These are phyloP conservation scores for Amphipyra berbera DNA, from an alignment of 2,888 invertebrate species.

Conservation along the genomic window DNA sequence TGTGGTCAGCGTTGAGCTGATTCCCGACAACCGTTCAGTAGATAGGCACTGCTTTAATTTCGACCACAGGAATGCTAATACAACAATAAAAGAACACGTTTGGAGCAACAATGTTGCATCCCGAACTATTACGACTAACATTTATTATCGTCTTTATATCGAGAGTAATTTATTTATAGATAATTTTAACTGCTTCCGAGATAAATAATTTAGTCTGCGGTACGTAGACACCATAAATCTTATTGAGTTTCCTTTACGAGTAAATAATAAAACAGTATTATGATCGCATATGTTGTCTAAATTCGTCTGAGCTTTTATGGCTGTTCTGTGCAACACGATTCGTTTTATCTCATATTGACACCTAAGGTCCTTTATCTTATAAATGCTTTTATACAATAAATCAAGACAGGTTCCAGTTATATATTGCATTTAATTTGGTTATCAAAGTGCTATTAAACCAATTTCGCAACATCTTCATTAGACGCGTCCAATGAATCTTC, in stretches of 20 bases:
- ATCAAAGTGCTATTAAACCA: constrained; percentile 32
- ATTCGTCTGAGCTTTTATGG: constrained; percentile 33
- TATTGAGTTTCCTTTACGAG: constrained; percentile 61
- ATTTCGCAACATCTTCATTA: constrained; percentile 38
- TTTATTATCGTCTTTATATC: constrained; percentile 58
- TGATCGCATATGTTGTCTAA: constrained; percentile 46
- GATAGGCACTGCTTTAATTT: constrained; percentile 44
- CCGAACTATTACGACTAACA: constrained; percentile 43
- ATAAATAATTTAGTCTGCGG: constrained; percentile 64
- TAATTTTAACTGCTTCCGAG: constrained; percentile 68
- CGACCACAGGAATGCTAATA: constrained; percentile 46
- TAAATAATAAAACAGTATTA: constrained; percentile 54
- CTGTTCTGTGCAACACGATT: constrained; percentile 23
- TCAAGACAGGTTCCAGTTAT: constrained; percentile 22
- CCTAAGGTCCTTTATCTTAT: constrained; percentile 9
- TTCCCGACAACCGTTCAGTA: constrained; percentile 32
- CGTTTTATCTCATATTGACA: constrained; percentile 27
- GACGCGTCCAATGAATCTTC: constrained; percentile 24
- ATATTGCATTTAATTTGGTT: constrained; percentile 26
- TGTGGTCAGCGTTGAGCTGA: constrained; percentile 49
- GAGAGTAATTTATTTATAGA: constrained; percentile 64
- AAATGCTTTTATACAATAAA: constrained; percentile 11
- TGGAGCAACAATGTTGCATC: constrained; percentile 47
- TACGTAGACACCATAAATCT: constrained; percentile 64
- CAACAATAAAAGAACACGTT: constrained; percentile 33